These are phyloP conservation scores for Campodea augens DNA, from an alignment of 1,140 invertebrate genomes.

Conservation along the genomic window DNA sequence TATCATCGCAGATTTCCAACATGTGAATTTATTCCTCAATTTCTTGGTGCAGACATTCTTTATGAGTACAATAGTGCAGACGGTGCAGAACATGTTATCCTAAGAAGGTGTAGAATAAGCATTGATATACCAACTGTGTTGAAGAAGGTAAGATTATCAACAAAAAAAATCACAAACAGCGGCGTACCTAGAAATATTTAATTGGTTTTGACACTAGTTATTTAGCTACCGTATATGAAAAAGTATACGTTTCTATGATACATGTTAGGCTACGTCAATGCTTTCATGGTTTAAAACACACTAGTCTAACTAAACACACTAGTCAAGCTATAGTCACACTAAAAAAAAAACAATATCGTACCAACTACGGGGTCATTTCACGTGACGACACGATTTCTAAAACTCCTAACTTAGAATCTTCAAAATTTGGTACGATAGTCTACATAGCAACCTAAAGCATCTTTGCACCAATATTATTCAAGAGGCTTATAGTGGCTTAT, in stretches of 20 bases:
- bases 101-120: constrained; percentile 73
- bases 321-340: neutral
- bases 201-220: neutral
- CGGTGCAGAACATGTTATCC: constrained; percentile 60
- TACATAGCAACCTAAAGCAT: too few relatives aligned
- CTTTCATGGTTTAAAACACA: neutral
- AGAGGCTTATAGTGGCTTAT: too few relatives aligned
- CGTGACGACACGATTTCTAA: too few relatives aligned
- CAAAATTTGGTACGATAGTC: too few relatives aligned
- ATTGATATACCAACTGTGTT: constrained; percentile 89
- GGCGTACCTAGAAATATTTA: too few relatives aligned
- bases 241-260: neutral
- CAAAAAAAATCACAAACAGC: too few relatives aligned
- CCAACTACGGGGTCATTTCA: too few relatives aligned
- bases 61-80: constrained; percentile 58
- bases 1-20: constrained; percentile 85
- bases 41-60: constrained; percentile 70
- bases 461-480: too few relatives aligned
- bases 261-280: neutral
- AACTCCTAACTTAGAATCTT: too few relatives aligned
- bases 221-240: neutral
- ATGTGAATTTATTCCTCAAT: constrained; percentile 87
- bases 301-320: neutral
- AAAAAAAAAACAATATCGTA: neutral
- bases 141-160: constrained; percentile 51